Conservation (phyloP, 2,888 invertebrate species). For the Hydraecia micacea region DNA sequence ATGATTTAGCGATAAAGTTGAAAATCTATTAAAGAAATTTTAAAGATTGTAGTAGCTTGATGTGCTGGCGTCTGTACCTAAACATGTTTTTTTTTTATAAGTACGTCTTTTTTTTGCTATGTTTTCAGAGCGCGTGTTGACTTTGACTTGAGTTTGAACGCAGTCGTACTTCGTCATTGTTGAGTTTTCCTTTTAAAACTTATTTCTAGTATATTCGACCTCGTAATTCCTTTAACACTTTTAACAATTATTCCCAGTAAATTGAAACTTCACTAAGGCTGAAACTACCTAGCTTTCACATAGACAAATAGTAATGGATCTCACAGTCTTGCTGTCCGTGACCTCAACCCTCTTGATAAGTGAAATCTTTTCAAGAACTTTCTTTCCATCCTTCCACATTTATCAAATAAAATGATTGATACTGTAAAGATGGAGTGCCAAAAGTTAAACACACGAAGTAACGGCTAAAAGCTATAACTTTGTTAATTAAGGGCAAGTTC, state of each 20-base stretch:
- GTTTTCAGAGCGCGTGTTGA: neutral
- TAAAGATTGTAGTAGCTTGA: no score
- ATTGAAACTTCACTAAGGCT: neutral
- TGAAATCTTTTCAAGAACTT: neutral
- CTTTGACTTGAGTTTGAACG: neutral
- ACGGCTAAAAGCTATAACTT: constrained; percentile 11
- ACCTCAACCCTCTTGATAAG: neutral
- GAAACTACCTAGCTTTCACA: neutral
- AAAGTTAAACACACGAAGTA: neutral
- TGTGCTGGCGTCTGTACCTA: no score
- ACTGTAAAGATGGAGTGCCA: neutral
- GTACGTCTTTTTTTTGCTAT: neutral
- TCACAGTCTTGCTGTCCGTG: no score
- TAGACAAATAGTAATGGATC: no score
- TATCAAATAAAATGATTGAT: constrained; percentile 1
- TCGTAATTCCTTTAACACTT: no score
- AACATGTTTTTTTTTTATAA: no score
- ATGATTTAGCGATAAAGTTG: no score
- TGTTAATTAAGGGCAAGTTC: constrained; percentile 47
- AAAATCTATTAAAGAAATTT: no score
- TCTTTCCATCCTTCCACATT: neutral
- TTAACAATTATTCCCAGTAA: no score
- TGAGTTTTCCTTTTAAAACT: neutral
- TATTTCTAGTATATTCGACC: neutral
- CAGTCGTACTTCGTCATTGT: neutral